phyloP scores from a whole-genome alignment of 2,797 vertebrate species.

The Chaetophractus vellerosus region DNA sequence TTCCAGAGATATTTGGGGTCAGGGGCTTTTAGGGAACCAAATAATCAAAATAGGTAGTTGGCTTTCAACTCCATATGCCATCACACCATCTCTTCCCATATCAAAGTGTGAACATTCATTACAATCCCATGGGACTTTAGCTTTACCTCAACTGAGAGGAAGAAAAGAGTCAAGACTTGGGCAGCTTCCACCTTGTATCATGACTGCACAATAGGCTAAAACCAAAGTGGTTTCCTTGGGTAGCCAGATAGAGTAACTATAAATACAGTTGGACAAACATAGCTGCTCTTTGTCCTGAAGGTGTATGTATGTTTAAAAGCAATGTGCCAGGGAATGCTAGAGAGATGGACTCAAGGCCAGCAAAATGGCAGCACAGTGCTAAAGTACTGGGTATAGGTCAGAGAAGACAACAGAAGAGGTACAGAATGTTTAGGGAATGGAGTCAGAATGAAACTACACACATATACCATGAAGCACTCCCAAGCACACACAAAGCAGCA shows the following conservation, averaged over 20 bases:
- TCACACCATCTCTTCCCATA: background rate
- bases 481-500: background rate
- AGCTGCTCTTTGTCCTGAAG: background rate
- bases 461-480: background rate
- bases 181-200: slow-evolving; percentile 23
- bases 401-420: background rate
- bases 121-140: background rate
- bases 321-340: background rate
- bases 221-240: slow-evolving; percentile 19
- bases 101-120: background rate
- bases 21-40: background rate
- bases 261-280: background rate
- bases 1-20: background rate
- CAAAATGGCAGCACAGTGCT: background rate
- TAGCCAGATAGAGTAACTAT: background rate
- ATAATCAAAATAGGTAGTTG: background rate
- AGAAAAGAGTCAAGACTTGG: background rate
- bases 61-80: background rate
- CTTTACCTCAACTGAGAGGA: background rate
- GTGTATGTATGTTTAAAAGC: background rate
- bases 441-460: background rate
- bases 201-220: slow-evolving; percentile 42
- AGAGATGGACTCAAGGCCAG: background rate
- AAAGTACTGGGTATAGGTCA: background rate
- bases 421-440: background rate